phyloP scores from a whole-genome alignment of 1,140 invertebrate species.

The Orussus abietinus region DNA sequence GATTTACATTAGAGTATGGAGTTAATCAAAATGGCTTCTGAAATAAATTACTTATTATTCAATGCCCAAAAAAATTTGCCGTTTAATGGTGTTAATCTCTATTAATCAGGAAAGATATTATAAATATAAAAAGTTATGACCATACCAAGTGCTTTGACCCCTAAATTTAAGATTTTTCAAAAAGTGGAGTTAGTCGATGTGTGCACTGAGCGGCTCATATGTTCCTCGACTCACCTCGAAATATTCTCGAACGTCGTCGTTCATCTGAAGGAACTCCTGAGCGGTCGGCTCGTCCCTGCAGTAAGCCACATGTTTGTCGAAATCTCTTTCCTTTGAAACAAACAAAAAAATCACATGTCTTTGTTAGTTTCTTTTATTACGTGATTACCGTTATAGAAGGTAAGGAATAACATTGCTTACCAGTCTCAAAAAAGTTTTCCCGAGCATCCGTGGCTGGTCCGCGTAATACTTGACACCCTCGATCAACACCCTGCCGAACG shows the following conservation, averaged over 20 bases:
- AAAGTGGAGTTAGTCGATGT: too few relatives aligned
- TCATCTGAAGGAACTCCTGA: constrained; percentile 72
- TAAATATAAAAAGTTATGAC: too few relatives aligned
- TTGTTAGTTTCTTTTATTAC: too few relatives aligned
- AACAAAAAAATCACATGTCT: constrained; percentile 11
- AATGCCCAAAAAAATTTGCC: too few relatives aligned
- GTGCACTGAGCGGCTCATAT: too few relatives aligned
- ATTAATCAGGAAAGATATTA: too few relatives aligned
- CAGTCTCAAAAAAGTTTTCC: constrained; percentile 80
- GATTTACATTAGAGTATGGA: too few relatives aligned
- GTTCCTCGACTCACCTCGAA: constrained; percentile 83
- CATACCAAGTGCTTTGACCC: too few relatives aligned
- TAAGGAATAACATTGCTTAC: constrained; percentile 43
- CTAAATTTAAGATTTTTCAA: too few relatives aligned
- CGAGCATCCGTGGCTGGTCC: constrained; percentile 80
- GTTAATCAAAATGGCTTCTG: too few relatives aligned
- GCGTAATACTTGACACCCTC: constrained; percentile 92
- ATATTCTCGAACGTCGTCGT: constrained; percentile 68
- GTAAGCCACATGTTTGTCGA: constrained; percentile 89
- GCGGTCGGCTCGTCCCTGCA: constrained; percentile 81
- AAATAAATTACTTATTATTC: too few relatives aligned
- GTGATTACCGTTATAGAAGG: neutral
- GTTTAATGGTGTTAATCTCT: too few relatives aligned
- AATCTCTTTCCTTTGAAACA: constrained; percentile 71
- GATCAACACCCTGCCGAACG: constrained; percentile 76